Percentiles rank a stretch among this genome's conserved stretches.
These are phyloP conservation scores for human (Homo sapiens) DNA, from an alignment of 2,113 vertebrate species.

Conservation along the genomic window DNA sequence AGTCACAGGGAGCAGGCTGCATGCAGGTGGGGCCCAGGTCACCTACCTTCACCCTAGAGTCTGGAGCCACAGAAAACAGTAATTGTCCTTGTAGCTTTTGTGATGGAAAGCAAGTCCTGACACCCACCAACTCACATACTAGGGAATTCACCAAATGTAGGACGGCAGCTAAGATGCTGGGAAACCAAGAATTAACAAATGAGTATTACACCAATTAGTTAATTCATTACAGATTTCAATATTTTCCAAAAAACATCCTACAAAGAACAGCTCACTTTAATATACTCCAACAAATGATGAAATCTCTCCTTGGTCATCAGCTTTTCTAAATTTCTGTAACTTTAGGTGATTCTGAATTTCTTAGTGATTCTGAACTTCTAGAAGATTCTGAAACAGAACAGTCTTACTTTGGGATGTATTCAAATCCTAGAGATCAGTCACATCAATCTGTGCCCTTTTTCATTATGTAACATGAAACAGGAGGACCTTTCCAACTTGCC, in stretches of 20 bases:
- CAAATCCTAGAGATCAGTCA: background rate
- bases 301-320: background rate
- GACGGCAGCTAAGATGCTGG: background rate
- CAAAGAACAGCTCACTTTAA: background rate
- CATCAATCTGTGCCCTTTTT: background rate
- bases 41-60: background rate
- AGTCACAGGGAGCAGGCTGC: background rate
- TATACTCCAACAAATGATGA: background rate
- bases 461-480: background rate
- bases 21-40: background rate
- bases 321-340: background rate
- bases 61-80: background rate
- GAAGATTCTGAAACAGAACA: background rate
- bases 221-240: background rate
- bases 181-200: conserved; percentile 17
- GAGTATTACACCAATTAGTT: background rate
- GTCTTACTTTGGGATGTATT: background rate
- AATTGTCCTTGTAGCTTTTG: background rate
- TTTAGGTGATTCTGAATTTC: background rate
- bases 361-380: background rate
- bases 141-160: background rate
- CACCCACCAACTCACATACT: background rate
- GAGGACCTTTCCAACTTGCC: background rate
- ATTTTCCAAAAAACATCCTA: background rate
- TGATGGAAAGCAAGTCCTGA: background rate